phyloP scores from a whole-genome alignment of 2,113 vertebrate genomes.

The Xyliphius kryptos region DNA sequence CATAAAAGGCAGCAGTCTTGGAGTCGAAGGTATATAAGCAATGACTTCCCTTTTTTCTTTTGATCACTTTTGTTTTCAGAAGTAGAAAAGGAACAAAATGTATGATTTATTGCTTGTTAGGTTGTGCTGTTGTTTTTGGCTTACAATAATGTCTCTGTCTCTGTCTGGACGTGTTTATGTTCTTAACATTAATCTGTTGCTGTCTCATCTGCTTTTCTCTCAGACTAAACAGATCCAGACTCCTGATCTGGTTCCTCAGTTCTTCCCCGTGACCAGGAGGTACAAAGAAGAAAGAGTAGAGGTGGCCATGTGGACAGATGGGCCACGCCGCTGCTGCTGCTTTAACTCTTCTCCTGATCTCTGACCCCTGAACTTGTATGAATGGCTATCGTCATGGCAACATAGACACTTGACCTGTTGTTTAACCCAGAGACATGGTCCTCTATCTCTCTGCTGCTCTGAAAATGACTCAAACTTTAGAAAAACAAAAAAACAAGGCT shows the following conservation, averaged over 20 bases:
- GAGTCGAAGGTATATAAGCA: no score
- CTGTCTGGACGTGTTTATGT: no score
- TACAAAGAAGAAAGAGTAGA: constrained; percentile 39
- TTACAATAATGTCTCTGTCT: no score
- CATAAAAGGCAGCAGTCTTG: no score
- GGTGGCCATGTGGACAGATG: constrained; percentile 59
- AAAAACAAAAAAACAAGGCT: no score
- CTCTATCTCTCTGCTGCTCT: constrained; percentile 56
- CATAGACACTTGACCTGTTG: constrained; percentile 58
- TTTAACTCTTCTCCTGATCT: constrained; percentile 47
- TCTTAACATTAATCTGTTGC: no score
- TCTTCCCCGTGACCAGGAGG: constrained; percentile 43
- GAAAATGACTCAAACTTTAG: constrained; percentile 46
- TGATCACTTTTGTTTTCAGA: no score
- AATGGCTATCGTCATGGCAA: constrained; percentile 56
- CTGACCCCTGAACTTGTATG: constrained; percentile 46
- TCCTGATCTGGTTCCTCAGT: constrained; percentile 6
- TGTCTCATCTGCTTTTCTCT: no score
- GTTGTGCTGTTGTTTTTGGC: no score
- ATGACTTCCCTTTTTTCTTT: no score
- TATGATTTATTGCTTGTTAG: no score
- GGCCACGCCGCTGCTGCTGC: constrained; percentile 49
- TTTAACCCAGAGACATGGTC: constrained; percentile 36
- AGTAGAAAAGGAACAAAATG: no score
- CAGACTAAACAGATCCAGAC: constrained; percentile 36